phyloP scores from a whole-genome alignment of 2,113 vertebrate genomes.

The Prinia subflava region DNA sequence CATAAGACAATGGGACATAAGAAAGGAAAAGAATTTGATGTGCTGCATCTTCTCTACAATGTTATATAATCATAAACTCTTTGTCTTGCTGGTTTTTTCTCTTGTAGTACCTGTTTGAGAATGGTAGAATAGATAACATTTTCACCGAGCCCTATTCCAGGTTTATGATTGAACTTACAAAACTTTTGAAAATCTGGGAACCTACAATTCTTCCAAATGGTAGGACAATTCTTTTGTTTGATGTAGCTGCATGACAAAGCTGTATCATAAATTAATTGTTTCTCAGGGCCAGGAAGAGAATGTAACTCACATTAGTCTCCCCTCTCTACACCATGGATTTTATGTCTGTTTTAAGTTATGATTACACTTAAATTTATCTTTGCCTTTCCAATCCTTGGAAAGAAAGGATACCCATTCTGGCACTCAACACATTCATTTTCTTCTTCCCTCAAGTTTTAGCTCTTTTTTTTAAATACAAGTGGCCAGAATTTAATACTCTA shows the following conservation, averaged over 20 bases:
- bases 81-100: constrained; percentile 44
- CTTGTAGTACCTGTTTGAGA: constrained; percentile 93
- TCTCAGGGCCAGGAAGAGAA: background rate
- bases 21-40: background rate
- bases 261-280: background rate
- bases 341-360: background rate
- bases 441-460: background rate
- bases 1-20: background rate
- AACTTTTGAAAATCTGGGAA: constrained; percentile 87
- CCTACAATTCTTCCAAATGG: constrained; percentile 89
- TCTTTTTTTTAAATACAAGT: background rate
- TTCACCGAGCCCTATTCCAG: constrained; percentile 95
- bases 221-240: constrained; percentile 65
- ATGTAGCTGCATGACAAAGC: constrained; percentile 23
- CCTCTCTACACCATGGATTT: background rate
- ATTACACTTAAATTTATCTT: background rate
- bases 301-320: background rate
- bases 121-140: constrained; percentile 97
- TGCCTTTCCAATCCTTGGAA: background rate
- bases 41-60: background rate
- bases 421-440: background rate
- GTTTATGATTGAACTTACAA: constrained; percentile 92
- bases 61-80: constrained; percentile 28
- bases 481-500: background rate
- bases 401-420: background rate